Percentiles rank a stretch among this genome's conserved stretches.
Conservation (phyloP, 1,140 invertebrate genomes). For the Nasonia vitripennis region DNA sequence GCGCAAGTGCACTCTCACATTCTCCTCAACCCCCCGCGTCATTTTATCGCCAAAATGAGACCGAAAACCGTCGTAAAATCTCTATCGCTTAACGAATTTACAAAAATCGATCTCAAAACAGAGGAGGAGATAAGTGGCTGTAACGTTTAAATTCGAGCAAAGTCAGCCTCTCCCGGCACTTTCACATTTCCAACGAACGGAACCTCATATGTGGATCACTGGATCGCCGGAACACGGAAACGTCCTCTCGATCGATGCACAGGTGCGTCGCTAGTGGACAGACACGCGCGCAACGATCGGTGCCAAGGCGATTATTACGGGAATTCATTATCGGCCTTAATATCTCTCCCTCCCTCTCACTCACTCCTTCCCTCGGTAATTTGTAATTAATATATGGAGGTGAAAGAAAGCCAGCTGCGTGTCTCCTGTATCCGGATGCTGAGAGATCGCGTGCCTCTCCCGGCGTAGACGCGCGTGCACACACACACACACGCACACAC, state of each 20-base stretch:
- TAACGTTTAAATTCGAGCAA: slow-evolving; percentile 34
- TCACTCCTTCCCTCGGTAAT: slow-evolving; percentile 42
- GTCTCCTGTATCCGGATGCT: slow-evolving; percentile 47
- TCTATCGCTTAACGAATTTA: neutral
- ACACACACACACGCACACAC: neutral
- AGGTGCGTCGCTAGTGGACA: neutral
- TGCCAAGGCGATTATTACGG: slow-evolving; percentile 52
- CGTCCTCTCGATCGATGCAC: slow-evolving; percentile 8
- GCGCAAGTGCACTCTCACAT: neutral
- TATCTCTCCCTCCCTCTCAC: slow-evolving; percentile 34
- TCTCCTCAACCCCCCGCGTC: no score
- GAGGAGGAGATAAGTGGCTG: neutral
- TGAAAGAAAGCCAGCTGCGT: slow-evolving; percentile 58
- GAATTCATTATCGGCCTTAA: slow-evolving; percentile 55
- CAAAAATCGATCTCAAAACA: slow-evolving; percentile 29
- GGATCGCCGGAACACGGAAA: slow-evolving; percentile 55
- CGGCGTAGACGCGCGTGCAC: neutral
- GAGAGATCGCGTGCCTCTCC: slow-evolving; percentile 22
- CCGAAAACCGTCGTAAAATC: neutral
- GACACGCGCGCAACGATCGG: slow-evolving; percentile 26
- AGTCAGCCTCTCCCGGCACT: slow-evolving; percentile 40
- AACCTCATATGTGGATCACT: slow-evolving; percentile 55
- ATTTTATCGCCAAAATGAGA: neutral
- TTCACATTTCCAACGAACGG: slow-evolving; percentile 53
- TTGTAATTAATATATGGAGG: slow-evolving; percentile 54